These are phyloP conservation scores for Paracyclopina nana DNA, from an alignment of 1,140 invertebrate species.

Conservation along the genomic window DNA sequence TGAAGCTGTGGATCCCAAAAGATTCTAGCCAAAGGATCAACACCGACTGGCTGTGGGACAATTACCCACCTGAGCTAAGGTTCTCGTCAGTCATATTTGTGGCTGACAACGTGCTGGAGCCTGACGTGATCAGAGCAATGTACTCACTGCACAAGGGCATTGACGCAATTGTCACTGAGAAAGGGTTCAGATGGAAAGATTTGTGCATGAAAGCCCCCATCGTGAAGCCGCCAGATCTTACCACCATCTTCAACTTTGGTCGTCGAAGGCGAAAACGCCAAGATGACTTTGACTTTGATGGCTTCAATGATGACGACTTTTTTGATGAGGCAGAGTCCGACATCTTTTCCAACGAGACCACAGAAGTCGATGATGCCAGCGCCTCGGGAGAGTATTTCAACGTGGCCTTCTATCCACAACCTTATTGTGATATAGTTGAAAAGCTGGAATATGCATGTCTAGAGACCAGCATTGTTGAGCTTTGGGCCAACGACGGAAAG, in stretches of 20 bases:
- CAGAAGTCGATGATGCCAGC: not conserved
- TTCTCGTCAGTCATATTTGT: constrained; percentile 2
- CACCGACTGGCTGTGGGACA: not conserved
- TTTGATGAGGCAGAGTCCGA: not conserved
- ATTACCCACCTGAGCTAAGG: constrained; percentile 5
- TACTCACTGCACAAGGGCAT: constrained; percentile 9
- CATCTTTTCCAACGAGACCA: not conserved
- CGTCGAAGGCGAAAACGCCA: constrained; percentile 3
- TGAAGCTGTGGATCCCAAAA: constrained; percentile 9
- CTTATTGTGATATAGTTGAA: constrained; percentile 12
- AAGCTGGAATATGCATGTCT: constrained; percentile 31
- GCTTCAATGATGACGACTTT: not conserved
- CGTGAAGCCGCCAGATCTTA: constrained; percentile 8
- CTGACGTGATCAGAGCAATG: constrained; percentile 2
- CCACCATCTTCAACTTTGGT: not conserved
- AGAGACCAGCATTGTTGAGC: constrained; percentile 40
- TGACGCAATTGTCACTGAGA: not conserved
- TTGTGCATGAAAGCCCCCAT: constrained; percentile 6
- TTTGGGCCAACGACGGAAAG: constrained; percentile 40
- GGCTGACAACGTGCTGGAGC: constrained; percentile 5
- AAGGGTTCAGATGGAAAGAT: not conserved
- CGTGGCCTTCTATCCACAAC: constrained; percentile 5
- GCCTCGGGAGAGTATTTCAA: not conserved
- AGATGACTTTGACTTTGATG: constrained; percentile 1
- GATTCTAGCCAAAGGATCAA: not conserved